Percentiles rank a stretch among this genome's conserved stretches.
These are phyloP conservation scores for Agrilus cyanescens DNA, from an alignment of 2,888 invertebrate species.

Conservation along the genomic window DNA sequence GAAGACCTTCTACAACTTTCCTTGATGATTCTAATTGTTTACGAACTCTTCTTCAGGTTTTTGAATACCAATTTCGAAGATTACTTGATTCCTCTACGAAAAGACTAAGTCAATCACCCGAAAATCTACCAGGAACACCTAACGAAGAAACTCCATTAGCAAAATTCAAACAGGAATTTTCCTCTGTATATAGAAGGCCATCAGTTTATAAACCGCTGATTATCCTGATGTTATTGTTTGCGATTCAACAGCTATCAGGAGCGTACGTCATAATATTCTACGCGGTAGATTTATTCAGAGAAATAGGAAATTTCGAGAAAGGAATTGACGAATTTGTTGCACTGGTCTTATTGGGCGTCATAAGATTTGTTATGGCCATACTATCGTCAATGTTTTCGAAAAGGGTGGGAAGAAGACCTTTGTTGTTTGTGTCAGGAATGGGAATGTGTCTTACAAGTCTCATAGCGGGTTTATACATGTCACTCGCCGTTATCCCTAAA, in stretches of 20 bases:
- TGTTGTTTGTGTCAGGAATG: constrained; percentile 39
- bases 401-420: constrained; percentile 36
- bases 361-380: constrained; percentile 42
- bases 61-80: constrained; percentile 16
- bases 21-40: background rate
- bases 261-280: constrained; percentile 47
- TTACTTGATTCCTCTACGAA: constrained; percentile 17
- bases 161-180: constrained; percentile 18
- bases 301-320: constrained; percentile 34
- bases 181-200: constrained; percentile 21
- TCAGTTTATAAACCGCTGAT: constrained; percentile 40
- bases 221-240: constrained; percentile 37
- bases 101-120: background rate
- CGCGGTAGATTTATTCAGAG: constrained; percentile 40
- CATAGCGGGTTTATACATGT: constrained; percentile 26
- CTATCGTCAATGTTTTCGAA: constrained; percentile 38
- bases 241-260: constrained; percentile 46
- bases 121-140: background rate
- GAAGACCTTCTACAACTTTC: too few species aligned
- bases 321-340: constrained; percentile 38
- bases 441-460: constrained; percentile 43
- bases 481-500: constrained; percentile 14
- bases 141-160: constrained; percentile 14
- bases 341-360: constrained; percentile 37
- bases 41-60: constrained; percentile 14